Percentiles rank a stretch among this genome's conserved stretches.
These are phyloP conservation scores for Anorthoa munda DNA, from an alignment of 2,888 invertebrate genomes.

Conservation along the genomic window DNA sequence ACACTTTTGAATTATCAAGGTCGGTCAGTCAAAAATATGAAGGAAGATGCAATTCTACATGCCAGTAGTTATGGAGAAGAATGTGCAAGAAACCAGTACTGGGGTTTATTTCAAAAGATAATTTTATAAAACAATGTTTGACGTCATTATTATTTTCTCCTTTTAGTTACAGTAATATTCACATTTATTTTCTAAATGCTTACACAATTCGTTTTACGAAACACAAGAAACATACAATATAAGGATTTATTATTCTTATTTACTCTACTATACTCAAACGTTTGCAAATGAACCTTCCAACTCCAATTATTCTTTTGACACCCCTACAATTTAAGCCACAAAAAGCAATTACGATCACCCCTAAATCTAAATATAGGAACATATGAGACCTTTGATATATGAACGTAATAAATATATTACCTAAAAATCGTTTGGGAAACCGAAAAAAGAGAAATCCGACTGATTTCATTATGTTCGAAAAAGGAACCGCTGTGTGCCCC, in stretches of 20 bases:
- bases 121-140: no score
- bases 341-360: slow-evolving; percentile 50
- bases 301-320: slow-evolving; percentile 41
- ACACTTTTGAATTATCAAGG: no score
- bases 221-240: neutral
- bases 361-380: slow-evolving; percentile 56
- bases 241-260: slow-evolving; percentile 18
- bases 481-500: slow-evolving; percentile 47
- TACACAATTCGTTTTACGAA: neutral
- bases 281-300: slow-evolving; percentile 37
- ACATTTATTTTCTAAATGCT: neutral
- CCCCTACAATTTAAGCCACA: slow-evolving; percentile 45
- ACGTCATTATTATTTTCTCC: no score
- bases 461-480: slow-evolving; percentile 65
- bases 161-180: no score
- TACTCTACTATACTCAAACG: slow-evolving; percentile 9
- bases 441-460: slow-evolving; percentile 55
- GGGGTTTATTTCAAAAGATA: no score
- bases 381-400: slow-evolving; percentile 64
- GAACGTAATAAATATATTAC: slow-evolving; percentile 64
- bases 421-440: slow-evolving; percentile 54
- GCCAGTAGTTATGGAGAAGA: no score
- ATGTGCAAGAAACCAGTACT: no score
- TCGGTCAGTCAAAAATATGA: no score
- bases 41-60: no score